phyloP scores from a whole-genome alignment of 1,140 invertebrate genomes.

The Brachionus rotundiformis region DNA sequence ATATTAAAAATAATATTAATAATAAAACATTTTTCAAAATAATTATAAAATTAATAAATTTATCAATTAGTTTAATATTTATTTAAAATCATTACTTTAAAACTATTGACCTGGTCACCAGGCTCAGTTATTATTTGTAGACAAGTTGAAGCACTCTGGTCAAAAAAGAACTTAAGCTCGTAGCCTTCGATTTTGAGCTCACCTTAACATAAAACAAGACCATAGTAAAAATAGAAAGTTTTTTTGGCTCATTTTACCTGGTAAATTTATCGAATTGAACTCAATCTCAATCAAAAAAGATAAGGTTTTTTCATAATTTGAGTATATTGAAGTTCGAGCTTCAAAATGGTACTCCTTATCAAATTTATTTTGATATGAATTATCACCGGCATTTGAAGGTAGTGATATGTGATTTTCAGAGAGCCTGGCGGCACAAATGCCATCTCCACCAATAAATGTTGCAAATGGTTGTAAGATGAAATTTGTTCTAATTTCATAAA shows the following conservation, averaged over 20 bases:
- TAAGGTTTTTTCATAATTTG: constrained; percentile 23
- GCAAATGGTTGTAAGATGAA: neutral
- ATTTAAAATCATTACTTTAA: neutral
- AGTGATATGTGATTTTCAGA: neutral
- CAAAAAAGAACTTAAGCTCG: neutral
- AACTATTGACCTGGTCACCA: neutral
- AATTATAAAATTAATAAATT: neutral
- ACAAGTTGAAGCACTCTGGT: neutral
- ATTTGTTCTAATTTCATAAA: neutral
- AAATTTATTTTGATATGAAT: neutral
- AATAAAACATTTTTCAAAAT: neutral
- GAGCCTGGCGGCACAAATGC: neutral
- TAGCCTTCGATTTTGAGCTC: neutral
- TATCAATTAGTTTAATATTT: neutral
- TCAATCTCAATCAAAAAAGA: constrained; percentile 17
- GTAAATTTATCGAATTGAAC: neutral
- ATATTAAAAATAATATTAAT: too few species aligned
- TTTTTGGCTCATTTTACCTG: neutral
- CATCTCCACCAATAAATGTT: neutral
- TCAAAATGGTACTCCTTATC: neutral
- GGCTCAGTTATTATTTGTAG: neutral
- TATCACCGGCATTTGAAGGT: neutral
- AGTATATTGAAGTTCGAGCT: neutral
- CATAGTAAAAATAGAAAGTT: neutral
- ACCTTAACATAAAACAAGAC: neutral